Evolutionary conservation across 2,888 invertebrate genomes (phyloP), one percentile per base, ranked within the genome.

Genomic region (Glyphotaelius pellucidus): DNA sequence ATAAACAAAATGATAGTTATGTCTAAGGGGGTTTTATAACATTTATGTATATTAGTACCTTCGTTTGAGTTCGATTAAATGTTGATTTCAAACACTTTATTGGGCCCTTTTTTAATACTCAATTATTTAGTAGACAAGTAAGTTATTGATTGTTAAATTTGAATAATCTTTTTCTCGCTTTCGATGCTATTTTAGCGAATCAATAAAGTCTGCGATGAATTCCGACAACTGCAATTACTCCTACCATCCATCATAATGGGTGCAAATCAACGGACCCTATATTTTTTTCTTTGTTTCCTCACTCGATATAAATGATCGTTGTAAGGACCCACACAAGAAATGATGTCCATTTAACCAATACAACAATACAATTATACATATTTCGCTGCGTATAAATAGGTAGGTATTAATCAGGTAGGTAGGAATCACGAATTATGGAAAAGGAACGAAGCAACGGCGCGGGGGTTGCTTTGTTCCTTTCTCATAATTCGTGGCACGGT

Each of bases 201-300:
- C 1, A 67, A 25, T 67, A 67, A 67, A 67, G 19, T 67, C 67
- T 25, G 67, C 67, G 83, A 35, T 25, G 35, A 83, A 87, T 52
- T 47, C 52, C 31, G 52, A 52, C 15, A 15, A 9, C 15, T 30
- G 14, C 47, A 87, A 47, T 87, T 30, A 87, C 86, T 87, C 30
- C 7, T 47, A 52, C 47, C 86, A 52, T 87, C 52, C 52, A 87
- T 31, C 83, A 87, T 19, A 87, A 87, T 47, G 47, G 30, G 25
- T 31, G 19, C 30, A 83, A 83, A 83, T 83, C 31, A 4, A 83
- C 32, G 30, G 81, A 15, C 32, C 81, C 30, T 31, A 12, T 81
- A 30, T 81, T 81, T 81, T n/a, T 81, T 81, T 15, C 32, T 19
- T 7, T 67, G 7, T 67, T 67, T 19, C 67, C 67, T 67, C 67